Evolutionary conservation across 1,140 invertebrate species (phyloP).

Genomic region (Philotrypesis tridentata): DNA sequence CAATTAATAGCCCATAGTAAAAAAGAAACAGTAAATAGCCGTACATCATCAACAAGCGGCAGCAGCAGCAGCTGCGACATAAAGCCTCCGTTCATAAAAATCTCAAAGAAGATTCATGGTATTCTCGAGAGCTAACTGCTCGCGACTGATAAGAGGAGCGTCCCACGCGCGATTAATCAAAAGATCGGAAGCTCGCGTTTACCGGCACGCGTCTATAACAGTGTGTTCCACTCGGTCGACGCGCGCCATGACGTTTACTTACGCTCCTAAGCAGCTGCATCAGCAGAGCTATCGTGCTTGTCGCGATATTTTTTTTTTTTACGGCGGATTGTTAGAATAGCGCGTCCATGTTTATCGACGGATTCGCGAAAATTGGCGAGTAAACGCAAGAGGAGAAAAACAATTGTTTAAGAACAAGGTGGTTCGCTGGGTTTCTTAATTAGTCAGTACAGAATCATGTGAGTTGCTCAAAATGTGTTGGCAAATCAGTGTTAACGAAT

Average conservation of each 20-base stretch:
- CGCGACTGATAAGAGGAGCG: background rate
- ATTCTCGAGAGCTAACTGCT: background rate
- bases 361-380: too few relatives aligned
- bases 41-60: too few relatives aligned
- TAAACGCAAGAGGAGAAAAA: too few relatives aligned
- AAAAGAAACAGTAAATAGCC: background rate
- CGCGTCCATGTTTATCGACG: too few relatives aligned
- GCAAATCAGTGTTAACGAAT: too few relatives aligned
- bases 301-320: too few relatives aligned
- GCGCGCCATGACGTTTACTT: background rate
- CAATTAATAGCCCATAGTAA: background rate
- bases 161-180: conserved; percentile 25
- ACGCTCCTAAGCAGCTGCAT: conserved; percentile 2
- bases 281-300: too few relatives aligned
- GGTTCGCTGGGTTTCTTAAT: too few relatives aligned
- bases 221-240: background rate
- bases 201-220: conserved; percentile 37
- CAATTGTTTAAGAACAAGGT: too few relatives aligned
- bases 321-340: too few relatives aligned
- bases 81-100: background rate
- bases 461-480: too few relatives aligned
- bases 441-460: too few relatives aligned
- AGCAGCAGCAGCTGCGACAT: background rate
- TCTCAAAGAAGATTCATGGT: background rate
- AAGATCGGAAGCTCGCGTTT: conserved; percentile 14